Evolutionary conservation across 2,888 invertebrate genomes (phyloP), one percentile per base, ranked within the genome.

Genomic region (Pristionchus arcanus): DNA sequence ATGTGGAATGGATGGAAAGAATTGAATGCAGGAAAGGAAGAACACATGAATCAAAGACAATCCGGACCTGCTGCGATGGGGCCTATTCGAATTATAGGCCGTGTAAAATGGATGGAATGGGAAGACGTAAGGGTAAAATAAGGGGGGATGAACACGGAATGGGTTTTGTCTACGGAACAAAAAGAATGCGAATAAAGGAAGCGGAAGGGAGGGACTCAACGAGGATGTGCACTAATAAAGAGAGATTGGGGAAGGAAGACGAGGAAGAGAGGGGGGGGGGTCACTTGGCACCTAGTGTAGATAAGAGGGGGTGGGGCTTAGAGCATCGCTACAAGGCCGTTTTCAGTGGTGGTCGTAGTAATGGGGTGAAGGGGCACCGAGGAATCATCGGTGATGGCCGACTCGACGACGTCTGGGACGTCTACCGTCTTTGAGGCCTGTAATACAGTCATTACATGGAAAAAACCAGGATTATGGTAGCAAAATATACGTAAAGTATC

Each of bases 161-260:
- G 74, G 37, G 37, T 74, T 74, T 74, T 74, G 37, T 37, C 37
- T 74, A 37, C 21, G 19, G 28, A 63, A 86, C 42, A 74, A 68
- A 71, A 77, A 89, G 89, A 89, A 91, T 90, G 89, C 87, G 90
- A 88, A 89, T 89, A 90, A 84, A 90, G 89, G 89, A 90, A 77
- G 83, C 86, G 90, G 91, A 89, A 90, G 90, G 42, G 42, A 42
- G 90, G 89, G 84, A 89, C 83, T 91, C 81, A 53, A 59, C 88
- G 85, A 87, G 89, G 90, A 90, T 87, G 34, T 81, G 81, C 90
- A 91, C 86, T 86, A 59, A 31, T 87, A 84, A 85, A 84, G 91
- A 63, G 89, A 91, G 89, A 89, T 90, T 91, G 90, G 91, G 59
- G 83, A 77, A 87, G 88, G 42, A 81, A 68, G n/a, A 81, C 71